These are phyloP conservation scores for Lycocorax pyrrhopterus DNA, from an alignment of 2,113 vertebrate species.

Conservation along the genomic window DNA sequence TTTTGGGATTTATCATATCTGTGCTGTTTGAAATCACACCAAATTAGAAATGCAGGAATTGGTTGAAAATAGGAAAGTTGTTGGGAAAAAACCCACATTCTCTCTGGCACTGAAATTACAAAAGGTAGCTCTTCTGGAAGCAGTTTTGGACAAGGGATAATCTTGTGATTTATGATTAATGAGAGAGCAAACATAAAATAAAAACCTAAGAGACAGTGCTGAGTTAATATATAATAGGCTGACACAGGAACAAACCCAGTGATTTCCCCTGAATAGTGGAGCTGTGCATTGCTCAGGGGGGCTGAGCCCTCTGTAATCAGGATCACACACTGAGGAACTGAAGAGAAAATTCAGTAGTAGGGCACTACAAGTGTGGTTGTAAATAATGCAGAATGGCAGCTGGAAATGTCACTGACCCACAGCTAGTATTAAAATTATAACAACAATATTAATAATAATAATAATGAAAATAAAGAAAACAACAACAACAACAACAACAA, in stretches of 20 bases:
- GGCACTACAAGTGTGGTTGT: not conserved
- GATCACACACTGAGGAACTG: not conserved
- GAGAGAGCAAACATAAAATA: not conserved
- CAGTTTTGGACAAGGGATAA: not conserved
- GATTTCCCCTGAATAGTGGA: not conserved
- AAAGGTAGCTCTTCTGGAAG: not conserved
- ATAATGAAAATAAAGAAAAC: not conserved
- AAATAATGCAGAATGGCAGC: not conserved
- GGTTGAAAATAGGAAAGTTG: not conserved
- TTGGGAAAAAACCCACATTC: not conserved
- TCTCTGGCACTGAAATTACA: not conserved
- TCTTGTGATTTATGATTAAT: not conserved
- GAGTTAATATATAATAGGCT: not conserved
- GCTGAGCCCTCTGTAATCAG: not conserved
- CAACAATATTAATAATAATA: not conserved
- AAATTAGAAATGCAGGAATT: not conserved
- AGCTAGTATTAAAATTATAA: not conserved
- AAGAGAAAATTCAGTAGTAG: not conserved
- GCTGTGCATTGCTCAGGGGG: not conserved
- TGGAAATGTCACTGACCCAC: not conserved
- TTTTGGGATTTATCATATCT: not conserved
- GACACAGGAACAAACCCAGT: not conserved
- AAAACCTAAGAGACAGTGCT: not conserved
- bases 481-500: not conserved
- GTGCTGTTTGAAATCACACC: not conserved